Conservation (phyloP, 2,888 invertebrate species). For the Digitonthophagus gazella region DNA sequence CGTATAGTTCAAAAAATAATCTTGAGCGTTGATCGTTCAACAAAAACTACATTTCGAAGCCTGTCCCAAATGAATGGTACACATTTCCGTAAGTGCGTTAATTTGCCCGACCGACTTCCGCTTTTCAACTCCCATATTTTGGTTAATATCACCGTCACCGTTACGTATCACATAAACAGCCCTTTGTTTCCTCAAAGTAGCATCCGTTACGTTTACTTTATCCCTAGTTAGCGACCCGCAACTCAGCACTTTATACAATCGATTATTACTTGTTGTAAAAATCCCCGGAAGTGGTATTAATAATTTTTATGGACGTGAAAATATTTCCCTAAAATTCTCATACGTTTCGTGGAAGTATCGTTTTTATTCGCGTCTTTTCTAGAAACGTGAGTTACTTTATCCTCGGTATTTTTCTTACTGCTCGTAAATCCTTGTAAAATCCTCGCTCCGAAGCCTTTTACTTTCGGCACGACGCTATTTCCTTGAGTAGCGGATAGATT, state of each 20-base stretch:
- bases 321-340: constrained; percentile 64
- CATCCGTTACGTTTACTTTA: constrained; percentile 49
- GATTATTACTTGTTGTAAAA: constrained; percentile 51
- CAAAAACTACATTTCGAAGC: constrained; percentile 60
- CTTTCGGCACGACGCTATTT: constrained; percentile 46
- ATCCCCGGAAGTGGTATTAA: constrained; percentile 61
- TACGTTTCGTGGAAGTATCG: constrained; percentile 54
- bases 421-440: constrained; percentile 50
- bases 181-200: constrained; percentile 49
- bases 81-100: constrained; percentile 53
- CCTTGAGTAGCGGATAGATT: constrained; percentile 44
- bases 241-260: constrained; percentile 62
- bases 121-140: constrained; percentile 49
- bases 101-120: constrained; percentile 42
- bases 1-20: background rate
- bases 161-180: constrained; percentile 49
- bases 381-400: constrained; percentile 40
- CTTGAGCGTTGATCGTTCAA: constrained; percentile 43
- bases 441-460: constrained; percentile 55
- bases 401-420: constrained; percentile 39
- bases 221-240: constrained; percentile 62
- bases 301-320: constrained; percentile 66
- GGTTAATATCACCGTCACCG: constrained; percentile 56
- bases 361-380: constrained; percentile 34
- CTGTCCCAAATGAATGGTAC: constrained; percentile 57